phyloP scores from a whole-genome alignment of 2,888 invertebrate species.

The Amphimallon solstitiale region DNA sequence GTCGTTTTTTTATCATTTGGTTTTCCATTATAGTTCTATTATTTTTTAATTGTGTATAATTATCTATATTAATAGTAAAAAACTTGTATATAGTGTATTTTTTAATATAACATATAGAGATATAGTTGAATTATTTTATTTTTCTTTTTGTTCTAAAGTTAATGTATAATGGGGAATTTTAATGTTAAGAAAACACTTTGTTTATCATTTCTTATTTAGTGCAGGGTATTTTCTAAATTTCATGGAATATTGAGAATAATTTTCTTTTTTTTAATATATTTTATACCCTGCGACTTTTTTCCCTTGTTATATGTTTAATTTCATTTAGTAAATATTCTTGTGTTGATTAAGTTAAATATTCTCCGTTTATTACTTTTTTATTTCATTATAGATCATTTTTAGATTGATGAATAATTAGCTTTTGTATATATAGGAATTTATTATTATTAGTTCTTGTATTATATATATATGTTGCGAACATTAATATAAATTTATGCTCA shows the following conservation, averaged over 20 bases:
- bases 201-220: conserved; percentile 6
- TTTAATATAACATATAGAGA: conserved; percentile 44
- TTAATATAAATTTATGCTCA: conserved; percentile 37
- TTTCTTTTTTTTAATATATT: background rate
- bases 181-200: conserved; percentile 17
- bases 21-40: conserved; percentile 1
- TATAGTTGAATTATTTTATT: conserved; percentile 27
- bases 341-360: conserved; percentile 21
- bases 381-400: conserved; percentile 14
- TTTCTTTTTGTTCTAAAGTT: conserved; percentile 10
- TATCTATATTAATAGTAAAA: conserved; percentile 28
- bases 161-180: conserved; percentile 40
- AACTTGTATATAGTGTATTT: conserved; percentile 53
- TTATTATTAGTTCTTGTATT: conserved; percentile 43
- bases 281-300: conserved; percentile 6
- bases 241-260: background rate
- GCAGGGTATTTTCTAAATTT: conserved; percentile 23
- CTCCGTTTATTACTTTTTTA: conserved; percentile 23
- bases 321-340: conserved; percentile 20
- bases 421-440: conserved; percentile 47
- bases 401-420: conserved; percentile 42
- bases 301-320: conserved; percentile 3
- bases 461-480: conserved; percentile 41
- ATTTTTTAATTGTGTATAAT: conserved; percentile 28
- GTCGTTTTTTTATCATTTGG: background rate